Conservation (phyloP, 2,113 vertebrate species). For the Osmerus eperlanus region DNA sequence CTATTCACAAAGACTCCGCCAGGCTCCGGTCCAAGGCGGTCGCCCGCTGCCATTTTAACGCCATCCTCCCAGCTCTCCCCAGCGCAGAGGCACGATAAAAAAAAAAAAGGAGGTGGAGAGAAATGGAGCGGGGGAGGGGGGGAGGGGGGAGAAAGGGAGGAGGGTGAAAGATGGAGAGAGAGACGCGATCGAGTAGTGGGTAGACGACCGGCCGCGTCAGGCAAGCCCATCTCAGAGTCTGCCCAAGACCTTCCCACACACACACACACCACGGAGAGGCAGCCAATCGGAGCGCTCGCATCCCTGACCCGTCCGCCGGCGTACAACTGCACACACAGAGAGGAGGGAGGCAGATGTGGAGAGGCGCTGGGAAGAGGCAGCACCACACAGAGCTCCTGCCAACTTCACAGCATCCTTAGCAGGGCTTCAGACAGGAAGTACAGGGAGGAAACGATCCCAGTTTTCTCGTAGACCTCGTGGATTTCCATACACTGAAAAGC, state of each 20-base stretch:
- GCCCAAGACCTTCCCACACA: constrained; percentile 62
- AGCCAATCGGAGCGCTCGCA: constrained; percentile 61
- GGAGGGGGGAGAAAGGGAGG: neutral
- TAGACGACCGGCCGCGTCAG: constrained; percentile 58
- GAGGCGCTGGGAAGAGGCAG: constrained; percentile 42
- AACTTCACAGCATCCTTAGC: constrained; percentile 6
- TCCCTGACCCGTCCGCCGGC: constrained; percentile 61
- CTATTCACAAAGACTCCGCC: constrained; percentile 19
- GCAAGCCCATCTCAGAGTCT: constrained; percentile 52
- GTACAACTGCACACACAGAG: constrained; percentile 60
- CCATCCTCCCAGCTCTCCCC: constrained; percentile 33
- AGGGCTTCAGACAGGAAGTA: neutral
- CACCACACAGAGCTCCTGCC: constrained; percentile 27
- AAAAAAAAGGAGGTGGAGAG: constrained; percentile 19
- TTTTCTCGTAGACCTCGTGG: neutral
- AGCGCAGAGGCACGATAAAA: constrained; percentile 15
- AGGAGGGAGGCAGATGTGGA: constrained; percentile 58
- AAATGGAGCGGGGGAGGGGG: neutral
- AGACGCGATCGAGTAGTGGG: constrained; percentile 27
- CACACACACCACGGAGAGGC: constrained; percentile 55
- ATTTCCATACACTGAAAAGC: neutral
- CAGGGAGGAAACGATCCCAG: neutral
- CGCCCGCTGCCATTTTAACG: constrained; percentile 4
- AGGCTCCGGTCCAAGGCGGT: constrained; percentile 21
- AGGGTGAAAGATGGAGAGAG: constrained; percentile 7